Percentiles rank a stretch among this genome's conserved stretches.
Conservation (phyloP, 2,797 vertebrate species). For the Peromyscus nudipes region DNA sequence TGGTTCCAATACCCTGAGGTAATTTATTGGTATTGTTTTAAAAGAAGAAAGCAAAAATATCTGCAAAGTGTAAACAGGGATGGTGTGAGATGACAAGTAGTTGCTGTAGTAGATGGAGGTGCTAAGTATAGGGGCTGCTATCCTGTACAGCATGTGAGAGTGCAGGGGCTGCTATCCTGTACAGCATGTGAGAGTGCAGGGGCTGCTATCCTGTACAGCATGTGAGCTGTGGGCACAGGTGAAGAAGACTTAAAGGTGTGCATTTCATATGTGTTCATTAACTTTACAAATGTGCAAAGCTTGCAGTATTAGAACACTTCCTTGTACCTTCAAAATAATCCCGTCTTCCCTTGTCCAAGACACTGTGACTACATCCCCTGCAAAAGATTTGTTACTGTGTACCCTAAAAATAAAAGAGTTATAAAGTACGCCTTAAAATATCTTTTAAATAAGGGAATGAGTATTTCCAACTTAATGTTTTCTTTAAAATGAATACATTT, state of each 20-base stretch:
- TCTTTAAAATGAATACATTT: background rate
- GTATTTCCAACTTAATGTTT: background rate
- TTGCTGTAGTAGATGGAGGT: background rate
- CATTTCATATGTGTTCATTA: background rate
- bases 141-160: too few species aligned
- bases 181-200: too few species aligned
- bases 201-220: too few species aligned
- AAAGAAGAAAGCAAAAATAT: background rate
- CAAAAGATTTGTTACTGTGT: background rate
- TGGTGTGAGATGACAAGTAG: background rate
- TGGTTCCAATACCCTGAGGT: background rate
- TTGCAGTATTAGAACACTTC: background rate
- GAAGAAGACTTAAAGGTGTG: background rate
- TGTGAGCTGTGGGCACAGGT: background rate
- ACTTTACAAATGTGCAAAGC: background rate
- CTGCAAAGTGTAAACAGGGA: background rate
- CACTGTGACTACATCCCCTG: background rate
- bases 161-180: too few species aligned
- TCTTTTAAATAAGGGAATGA: background rate
- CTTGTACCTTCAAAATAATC: constrained; percentile 6
- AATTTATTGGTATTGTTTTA: background rate
- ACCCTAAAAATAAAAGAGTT: background rate
- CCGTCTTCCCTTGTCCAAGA: background rate
- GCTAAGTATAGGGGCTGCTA: background rate
- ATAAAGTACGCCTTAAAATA: constrained; percentile 19